phyloP scores from a whole-genome alignment of 1,140 invertebrate species.

The Hestina assimilis region DNA sequence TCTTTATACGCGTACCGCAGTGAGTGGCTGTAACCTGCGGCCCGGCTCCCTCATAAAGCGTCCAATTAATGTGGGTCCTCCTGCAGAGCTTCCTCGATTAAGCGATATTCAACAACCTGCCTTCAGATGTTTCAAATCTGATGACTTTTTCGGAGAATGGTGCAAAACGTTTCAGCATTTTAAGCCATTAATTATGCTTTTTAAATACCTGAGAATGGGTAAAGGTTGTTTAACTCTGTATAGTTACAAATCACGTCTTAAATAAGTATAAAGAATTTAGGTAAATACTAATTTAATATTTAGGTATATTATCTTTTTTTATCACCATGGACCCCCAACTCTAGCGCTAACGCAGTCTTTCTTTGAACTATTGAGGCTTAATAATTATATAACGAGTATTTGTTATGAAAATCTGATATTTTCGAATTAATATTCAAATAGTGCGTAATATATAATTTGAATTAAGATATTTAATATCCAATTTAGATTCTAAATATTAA shows the following conservation, averaged over 20 bases:
- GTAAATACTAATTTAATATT: too few relatives aligned
- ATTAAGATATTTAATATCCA: too few relatives aligned
- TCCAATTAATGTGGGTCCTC: slow-evolving; percentile 65
- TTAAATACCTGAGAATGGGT: neutral
- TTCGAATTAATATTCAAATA: too few relatives aligned
- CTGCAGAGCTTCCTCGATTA: slow-evolving; percentile 57
- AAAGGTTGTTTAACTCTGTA: neutral
- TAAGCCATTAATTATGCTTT: neutral
- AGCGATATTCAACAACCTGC: slow-evolving; percentile 57
- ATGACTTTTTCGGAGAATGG: slow-evolving; percentile 15
- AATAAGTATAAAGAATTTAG: too few relatives aligned
- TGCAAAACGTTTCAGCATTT: neutral
- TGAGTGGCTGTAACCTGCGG: slow-evolving; percentile 30
- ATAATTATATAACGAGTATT: too few relatives aligned
- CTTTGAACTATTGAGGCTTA: too few relatives aligned
- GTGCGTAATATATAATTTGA: too few relatives aligned
- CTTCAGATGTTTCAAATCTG: slow-evolving; percentile 38
- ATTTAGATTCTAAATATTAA: slow-evolving; percentile 7
- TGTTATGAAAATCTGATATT: too few relatives aligned
- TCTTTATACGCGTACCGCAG: slow-evolving; percentile 10
- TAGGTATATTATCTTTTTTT: too few relatives aligned
- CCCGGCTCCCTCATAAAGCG: slow-evolving; percentile 60
- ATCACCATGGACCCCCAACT: too few relatives aligned
- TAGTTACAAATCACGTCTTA: neutral
- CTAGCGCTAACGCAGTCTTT: too few relatives aligned